Base-by-base conservation (phyloP, 2,888 invertebrate species). In the Rotaria sp. region DNA sequence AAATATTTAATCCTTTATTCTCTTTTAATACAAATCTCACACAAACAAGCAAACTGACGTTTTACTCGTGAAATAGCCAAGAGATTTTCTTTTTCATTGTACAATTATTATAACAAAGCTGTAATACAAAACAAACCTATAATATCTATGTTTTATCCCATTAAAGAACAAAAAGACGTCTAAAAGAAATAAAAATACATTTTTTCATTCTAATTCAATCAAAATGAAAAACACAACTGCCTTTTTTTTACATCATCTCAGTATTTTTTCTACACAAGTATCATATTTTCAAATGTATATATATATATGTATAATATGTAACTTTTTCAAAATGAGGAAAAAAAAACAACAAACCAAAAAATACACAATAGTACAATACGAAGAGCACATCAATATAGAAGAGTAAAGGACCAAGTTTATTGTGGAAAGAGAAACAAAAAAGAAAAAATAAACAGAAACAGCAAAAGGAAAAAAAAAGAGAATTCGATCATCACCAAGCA, bases 341-440 rank as follows among this genome's bases (percentile, higher is more conserved):
- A 67, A 35, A 67, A 35, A 67, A 35, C 35, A 35, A 50, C 18
- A 10, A 50, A 50, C 50, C 50, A 50, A 50, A 67, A 67, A 35
- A 67, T 67, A 67, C 67, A 67, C 67, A 67, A 67, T 35, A 67
- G 21, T 67, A 67, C 67, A 67, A 35, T 67, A 67, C 67, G 35
- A 67, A 67, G 35, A 67, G 35, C 67, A 67, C 35, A 67, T 67
- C 18, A 26, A 67, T 35, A 35, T 35, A 35, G 67, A 30, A 67
- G 30, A 67, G 35, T 5, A 35, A 67, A 67, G 35, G 35, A 67
- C 35, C 67, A 67, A n/a, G 35, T 67, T 67, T 35, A 67, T 35
- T 67, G 35, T 67, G 67, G 67, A 67, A 30, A 59, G 30, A 57
- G n/a, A 30, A 59, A 59, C 26, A 55, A 55, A 26, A 35, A 67